Conservation (phyloP, 2,888 invertebrate genomes). For the Tethea ocularis region DNA sequence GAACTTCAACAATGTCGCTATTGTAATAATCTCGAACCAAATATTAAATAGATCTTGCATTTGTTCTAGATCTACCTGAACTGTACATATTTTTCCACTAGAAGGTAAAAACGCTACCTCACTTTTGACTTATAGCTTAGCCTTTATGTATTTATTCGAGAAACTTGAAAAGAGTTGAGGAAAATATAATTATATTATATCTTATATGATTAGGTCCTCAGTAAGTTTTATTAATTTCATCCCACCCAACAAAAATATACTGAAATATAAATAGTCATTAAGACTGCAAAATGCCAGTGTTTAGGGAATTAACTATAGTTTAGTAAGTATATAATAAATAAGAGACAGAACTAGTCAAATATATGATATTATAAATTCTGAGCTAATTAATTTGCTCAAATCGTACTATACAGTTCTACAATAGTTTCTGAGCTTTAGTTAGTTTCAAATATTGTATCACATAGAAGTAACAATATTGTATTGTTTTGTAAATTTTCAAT, state of each 20-base stretch:
- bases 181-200: slow-evolving; percentile 15
- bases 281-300: slow-evolving; percentile 79
- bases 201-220: slow-evolving; percentile 31
- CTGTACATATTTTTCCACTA: slow-evolving; percentile 81
- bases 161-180: slow-evolving; percentile 24
- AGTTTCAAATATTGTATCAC: slow-evolving; percentile 2
- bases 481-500: slow-evolving; percentile 7
- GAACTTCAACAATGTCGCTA: slow-evolving; percentile 44
- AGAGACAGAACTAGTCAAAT: slow-evolving; percentile 79
- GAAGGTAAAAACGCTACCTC: slow-evolving; percentile 83
- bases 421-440: slow-evolving; percentile 9
- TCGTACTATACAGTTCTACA: slow-evolving; percentile 35
- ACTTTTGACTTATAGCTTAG: slow-evolving; percentile 80
- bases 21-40: slow-evolving; percentile 61
- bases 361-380: slow-evolving; percentile 53
- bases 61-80: slow-evolving; percentile 53
- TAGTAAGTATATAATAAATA: slow-evolving; percentile 67
- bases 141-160: slow-evolving; percentile 52
- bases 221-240: slow-evolving; percentile 27
- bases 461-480: background rate
- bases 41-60: slow-evolving; percentile 62
- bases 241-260: slow-evolving; percentile 31
- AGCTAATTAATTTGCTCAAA: slow-evolving; percentile 71
- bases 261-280: slow-evolving; percentile 53
- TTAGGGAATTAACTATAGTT: slow-evolving; percentile 63